Evolutionary conservation across 1,140 invertebrate genomes (phyloP), one percentile per base, ranked within the genome.

Genomic region (Daktulosphaira vitifoliae): DNA sequence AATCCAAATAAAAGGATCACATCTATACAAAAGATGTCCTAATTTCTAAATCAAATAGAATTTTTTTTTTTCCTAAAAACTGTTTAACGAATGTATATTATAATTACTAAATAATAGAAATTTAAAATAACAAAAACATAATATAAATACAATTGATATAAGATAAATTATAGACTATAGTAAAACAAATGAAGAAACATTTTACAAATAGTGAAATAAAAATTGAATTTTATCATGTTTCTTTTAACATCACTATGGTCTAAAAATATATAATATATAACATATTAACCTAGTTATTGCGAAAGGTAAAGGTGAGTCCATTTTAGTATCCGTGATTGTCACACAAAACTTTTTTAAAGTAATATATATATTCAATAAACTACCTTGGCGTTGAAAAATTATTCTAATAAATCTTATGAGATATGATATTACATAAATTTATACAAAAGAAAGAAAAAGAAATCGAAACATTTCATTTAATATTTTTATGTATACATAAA

Each of bases 281-380:
- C 25, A 59, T 16, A 46, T 48, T 48, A 62, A 26, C 25, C 56
- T 62, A 62, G 46, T 62, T 62, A 62, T 62, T 62, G 56, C 56
- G 26, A 62, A 62, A 62, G 25, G 56, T 62, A 48, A 62, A 62
- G 42, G 56, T 62, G 56, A 62, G 56, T 62, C 56, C 56, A 62
- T 62, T 62, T 48, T 39, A 22, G 56, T 62, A 48, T 59, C 25
- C 20, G 56, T 62, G 56, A 62, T 62, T 62, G 56, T 62, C 56
- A 9, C 56, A 26, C 22, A 62, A 29, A 62, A 62, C 25, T 25
- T 23, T 62, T 56, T 56, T n/a, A 37, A 11, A 33, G 11, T 62
- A 62, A 15, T 46, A 20, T 48, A 62, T 25, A 33, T 25, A 46
- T 33, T 56, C 39, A 16, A 62, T 62, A 25, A 25, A 46, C 42